A percentile compares a stretch with the other conserved stretches of the same genome.
These are phyloP conservation scores for Cosmopolites sordidus DNA, from an alignment of 2,888 invertebrate species.

Conservation along the genomic window DNA sequence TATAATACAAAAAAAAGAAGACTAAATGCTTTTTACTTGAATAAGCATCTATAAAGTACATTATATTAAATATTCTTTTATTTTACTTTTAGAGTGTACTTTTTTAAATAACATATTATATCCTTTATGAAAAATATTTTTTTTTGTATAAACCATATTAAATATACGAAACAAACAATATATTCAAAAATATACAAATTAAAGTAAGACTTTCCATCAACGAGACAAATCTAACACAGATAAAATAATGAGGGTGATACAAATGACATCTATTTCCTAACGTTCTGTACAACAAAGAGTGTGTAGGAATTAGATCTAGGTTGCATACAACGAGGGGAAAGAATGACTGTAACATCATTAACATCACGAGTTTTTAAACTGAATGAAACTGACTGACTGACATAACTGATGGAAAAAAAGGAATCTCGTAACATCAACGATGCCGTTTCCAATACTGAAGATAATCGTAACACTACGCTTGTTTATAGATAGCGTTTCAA, in stretches of 20 bases:
- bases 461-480: not conserved
- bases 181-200: too few relatives aligned
- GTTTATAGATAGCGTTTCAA: not conserved
- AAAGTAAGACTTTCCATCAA: not conserved
- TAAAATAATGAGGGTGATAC: not conserved
- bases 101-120: conserved; percentile 2
- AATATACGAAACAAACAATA: too few relatives aligned
- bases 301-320: conserved; percentile 1
- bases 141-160: not conserved
- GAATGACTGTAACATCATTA: not conserved
- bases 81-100: not conserved
- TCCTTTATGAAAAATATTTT: conserved; percentile 5
- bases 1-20: too few relatives aligned
- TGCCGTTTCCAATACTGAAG: not conserved
- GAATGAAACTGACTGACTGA: too few relatives aligned
- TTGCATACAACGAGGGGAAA: not conserved
- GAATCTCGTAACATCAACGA: not conserved
- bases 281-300: not conserved
- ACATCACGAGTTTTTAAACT: not conserved
- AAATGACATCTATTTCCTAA: not conserved
- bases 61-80: too few relatives aligned
- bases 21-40: not conserved
- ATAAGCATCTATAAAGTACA: conserved; percentile 7
- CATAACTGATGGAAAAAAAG: too few relatives aligned
- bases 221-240: not conserved